Evolutionary conservation across 2,797 vertebrate species (phyloP), one percentile per base, ranked within the genome.

Genomic region (Triplophysa yarkandensis): DNA sequence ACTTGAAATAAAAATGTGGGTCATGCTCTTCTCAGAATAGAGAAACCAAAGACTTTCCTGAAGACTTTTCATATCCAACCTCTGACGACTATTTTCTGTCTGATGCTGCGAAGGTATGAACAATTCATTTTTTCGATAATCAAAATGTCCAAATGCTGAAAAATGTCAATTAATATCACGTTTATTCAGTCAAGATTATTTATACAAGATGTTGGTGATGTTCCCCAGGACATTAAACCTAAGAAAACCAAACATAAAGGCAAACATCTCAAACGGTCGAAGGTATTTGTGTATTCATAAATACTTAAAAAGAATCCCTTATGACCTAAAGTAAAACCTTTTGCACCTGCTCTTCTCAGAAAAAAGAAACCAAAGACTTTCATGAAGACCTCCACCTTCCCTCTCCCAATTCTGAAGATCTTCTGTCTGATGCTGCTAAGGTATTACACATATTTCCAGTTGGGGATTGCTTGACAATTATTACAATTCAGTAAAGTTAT

Each of bases 21-120:
- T 0, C 0, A 65, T 71, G 27, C 50, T 34, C 16, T 32, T 61
- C 1, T 2, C 63, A 92, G 89, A 74, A 2, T 14, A 87, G 86
- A 81, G 6, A 7, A 1, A 27, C 3, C 34, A 0, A 19, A 1
- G 25, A 2, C 23, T 39, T 81, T 32, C 6, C 19, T 0, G 77
- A 83, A 9, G 36, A 2, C 1, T 76, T 78, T 14, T 71, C 80
- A 14, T 90, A 85, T 73, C 87, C 87, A 1, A 68, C 85, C 0
- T 85, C 81, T 0, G 66, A 75, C 0, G 76, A 86, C 68, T 87
- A 46, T 74, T 61, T 67, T 63, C n/a, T 85, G 71, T 91, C 91
- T 11, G 91, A 91, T 65, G 92, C 90, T 2, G 89, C 91, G 0
- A 64, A 78, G 89, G 92, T 92, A 55, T n/a, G n/a, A n/a, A n/a